Evolutionary conservation across 1,140 invertebrate genomes (phyloP).

Genomic region (Belonocnema kinseyi): DNA sequence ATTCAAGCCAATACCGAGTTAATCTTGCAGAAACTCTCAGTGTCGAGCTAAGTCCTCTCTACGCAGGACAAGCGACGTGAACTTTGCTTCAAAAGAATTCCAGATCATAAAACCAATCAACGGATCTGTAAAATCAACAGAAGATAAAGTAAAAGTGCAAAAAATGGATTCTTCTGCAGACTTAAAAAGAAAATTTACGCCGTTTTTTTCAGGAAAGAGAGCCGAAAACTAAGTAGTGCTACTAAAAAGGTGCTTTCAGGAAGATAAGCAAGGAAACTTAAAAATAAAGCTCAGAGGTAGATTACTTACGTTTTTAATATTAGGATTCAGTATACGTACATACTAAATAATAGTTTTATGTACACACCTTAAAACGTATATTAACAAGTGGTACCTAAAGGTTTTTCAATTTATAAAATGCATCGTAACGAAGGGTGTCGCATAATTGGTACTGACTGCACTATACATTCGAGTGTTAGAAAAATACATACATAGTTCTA

Average conservation of each 20-base stretch:
- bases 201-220: slow-evolving; percentile 9
- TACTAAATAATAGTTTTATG: slow-evolving; percentile 72
- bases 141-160: slow-evolving; percentile 37
- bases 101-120: slow-evolving; percentile 37
- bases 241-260: slow-evolving; percentile 49
- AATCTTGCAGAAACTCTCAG: slow-evolving; percentile 28
- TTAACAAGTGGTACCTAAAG: slow-evolving; percentile 48
- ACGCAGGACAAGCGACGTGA: not conserved
- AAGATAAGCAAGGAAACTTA: slow-evolving; percentile 63
- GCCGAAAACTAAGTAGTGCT: slow-evolving; percentile 22
- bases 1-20: slow-evolving; percentile 41
- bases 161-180: slow-evolving; percentile 22
- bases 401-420: not conserved
- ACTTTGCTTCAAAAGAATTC: slow-evolving; percentile 17
- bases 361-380: slow-evolving; percentile 67
- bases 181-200: slow-evolving; percentile 12
- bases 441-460: too few relatives aligned
- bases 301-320: slow-evolving; percentile 72
- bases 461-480: not conserved
- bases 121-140: slow-evolving; percentile 37
- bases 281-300: slow-evolving; percentile 72
- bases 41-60: not conserved
- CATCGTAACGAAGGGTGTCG: too few relatives aligned
- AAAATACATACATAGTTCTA: too few relatives aligned
- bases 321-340: slow-evolving; percentile 70